Conservation (phyloP, 2,888 invertebrate genomes). For the Willowsia nigromaculata region DNA sequence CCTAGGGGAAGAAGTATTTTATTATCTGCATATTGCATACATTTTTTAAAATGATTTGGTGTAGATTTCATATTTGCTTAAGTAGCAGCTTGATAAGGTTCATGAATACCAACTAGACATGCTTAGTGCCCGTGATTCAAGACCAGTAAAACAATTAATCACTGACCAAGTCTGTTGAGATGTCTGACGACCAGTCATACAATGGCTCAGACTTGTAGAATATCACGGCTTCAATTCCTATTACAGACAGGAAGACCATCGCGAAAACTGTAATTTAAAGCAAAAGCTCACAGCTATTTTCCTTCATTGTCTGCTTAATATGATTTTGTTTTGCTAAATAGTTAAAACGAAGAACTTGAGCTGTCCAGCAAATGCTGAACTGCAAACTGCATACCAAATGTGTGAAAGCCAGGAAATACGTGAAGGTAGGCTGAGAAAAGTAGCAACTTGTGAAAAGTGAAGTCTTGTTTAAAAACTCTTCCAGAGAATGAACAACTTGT, state of each 20-base stretch:
- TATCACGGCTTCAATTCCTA: slow-evolving; percentile 67
- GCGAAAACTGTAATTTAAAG: slow-evolving; percentile 67
- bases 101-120: no score
- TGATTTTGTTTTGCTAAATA: neutral
- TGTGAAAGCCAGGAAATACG: slow-evolving; percentile 72
- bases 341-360: no score
- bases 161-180: slow-evolving; percentile 57
- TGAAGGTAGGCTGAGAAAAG: slow-evolving; percentile 70
- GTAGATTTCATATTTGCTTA: no score
- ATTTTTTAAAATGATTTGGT: no score
- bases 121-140: no score
- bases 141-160: neutral
- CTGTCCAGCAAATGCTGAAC: neutral
- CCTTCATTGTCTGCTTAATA: no score
- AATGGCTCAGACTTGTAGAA: slow-evolving; percentile 64
- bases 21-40: no score
- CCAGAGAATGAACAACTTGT: neutral
- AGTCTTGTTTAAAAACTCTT: neutral
- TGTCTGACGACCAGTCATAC: slow-evolving; percentile 63
- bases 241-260: slow-evolving; percentile 70
- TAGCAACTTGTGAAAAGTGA: slow-evolving; percentile 61
- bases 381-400: slow-evolving; percentile 65
- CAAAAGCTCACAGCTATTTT: no score
- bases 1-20: neutral
- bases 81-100: neutral